Percentiles rank a stretch among this genome's conserved stretches.
These are phyloP conservation scores for Lateolabrax maculatus DNA, from an alignment of 2,797 vertebrate genomes.

Conservation along the genomic window DNA sequence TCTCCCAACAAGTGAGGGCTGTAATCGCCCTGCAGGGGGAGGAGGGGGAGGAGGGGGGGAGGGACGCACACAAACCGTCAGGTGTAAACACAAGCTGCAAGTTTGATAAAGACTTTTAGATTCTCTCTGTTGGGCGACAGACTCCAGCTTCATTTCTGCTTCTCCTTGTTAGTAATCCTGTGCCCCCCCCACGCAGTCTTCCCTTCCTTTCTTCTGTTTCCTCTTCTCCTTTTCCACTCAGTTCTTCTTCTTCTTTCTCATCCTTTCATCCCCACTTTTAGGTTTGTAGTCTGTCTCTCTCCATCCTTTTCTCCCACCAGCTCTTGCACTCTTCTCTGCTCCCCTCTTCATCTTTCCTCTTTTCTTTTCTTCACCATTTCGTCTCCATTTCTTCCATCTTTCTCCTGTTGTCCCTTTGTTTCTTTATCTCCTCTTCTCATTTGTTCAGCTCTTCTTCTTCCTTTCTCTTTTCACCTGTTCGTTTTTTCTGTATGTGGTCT, in stretches of 20 bases:
- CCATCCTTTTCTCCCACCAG: background rate
- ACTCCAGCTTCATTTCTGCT: background rate
- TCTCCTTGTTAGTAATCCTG: background rate
- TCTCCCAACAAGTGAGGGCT: slow-evolving; percentile 62
- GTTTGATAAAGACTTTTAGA: background rate
- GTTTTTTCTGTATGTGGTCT: background rate
- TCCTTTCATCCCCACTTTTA: background rate
- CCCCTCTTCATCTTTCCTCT: background rate
- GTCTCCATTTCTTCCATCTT: background rate
- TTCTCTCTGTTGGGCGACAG: background rate
- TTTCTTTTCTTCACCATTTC: background rate
- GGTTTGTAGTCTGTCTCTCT: background rate
- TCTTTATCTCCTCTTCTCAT: background rate
- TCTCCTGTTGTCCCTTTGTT: background rate
- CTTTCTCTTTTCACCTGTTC: background rate
- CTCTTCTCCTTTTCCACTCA: background rate
- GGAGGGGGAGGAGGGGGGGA: accelerated
- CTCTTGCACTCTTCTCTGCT: background rate
- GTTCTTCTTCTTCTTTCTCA: slow-evolving; percentile 1
- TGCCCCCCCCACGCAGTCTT: background rate
- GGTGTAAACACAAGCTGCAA: background rate
- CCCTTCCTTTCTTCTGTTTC: background rate
- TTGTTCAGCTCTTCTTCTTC: accelerated
- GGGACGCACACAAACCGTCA: slow-evolving; percentile 12
- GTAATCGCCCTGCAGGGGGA: slow-evolving; percentile 34